Conservation (phyloP, 2,113 vertebrate species). For the Vombatus ursinus region DNA sequence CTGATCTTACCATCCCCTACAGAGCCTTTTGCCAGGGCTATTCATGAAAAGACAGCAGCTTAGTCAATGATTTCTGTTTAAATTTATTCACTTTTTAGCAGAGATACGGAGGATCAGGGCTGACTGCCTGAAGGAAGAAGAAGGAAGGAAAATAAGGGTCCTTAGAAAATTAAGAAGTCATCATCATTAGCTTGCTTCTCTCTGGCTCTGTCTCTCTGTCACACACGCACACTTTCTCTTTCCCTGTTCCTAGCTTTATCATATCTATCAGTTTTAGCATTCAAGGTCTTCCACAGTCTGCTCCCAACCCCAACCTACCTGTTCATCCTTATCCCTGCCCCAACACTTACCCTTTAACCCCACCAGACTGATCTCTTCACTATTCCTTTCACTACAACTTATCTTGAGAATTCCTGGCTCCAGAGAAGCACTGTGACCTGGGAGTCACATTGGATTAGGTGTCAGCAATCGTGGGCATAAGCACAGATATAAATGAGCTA, state of each 20-base stretch:
- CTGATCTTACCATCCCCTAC: background rate
- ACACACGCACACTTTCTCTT: background rate
- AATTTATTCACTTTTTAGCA: background rate
- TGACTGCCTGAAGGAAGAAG: background rate
- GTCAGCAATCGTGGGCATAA: background rate
- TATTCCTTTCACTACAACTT: background rate
- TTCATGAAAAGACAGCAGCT: background rate
- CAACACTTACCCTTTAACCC: background rate
- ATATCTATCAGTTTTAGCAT: background rate
- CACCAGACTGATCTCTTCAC: background rate
- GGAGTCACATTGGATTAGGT: background rate
- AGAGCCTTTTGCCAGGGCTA: background rate
- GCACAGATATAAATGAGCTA: background rate
- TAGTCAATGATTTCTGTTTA: background rate
- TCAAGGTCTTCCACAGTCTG: background rate
- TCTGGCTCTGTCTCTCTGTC: background rate
- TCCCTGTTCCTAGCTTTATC: background rate
- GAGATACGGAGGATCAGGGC: background rate
- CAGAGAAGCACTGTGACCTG: background rate
- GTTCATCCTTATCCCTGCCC: background rate
- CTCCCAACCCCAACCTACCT: background rate
- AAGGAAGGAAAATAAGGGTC: background rate
- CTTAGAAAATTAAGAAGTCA: background rate
- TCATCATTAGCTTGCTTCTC: background rate
- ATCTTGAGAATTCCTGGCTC: background rate